These are phyloP conservation scores for Raillietiella orientalis DNA, from an alignment of 2,888 invertebrate genomes.

Conservation along the genomic window DNA sequence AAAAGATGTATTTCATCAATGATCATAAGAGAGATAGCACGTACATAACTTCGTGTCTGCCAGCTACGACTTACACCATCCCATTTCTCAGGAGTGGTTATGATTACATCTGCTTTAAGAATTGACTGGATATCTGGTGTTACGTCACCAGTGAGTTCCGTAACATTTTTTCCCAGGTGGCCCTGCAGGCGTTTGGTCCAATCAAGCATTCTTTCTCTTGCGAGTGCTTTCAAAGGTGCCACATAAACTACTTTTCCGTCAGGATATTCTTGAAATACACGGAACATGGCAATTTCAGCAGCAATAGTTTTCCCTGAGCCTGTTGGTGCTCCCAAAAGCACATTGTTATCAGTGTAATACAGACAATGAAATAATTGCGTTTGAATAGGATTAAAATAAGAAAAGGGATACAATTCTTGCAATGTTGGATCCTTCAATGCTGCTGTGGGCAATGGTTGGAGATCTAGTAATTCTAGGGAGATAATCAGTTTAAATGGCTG, in stretches of 20 bases:
- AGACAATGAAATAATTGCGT: constrained; percentile 89
- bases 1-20: constrained; percentile 96
- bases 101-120: constrained; percentile 50
- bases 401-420: constrained; percentile 54
- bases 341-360: constrained; percentile 76
- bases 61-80: constrained; percentile 94
- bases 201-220: constrained; percentile 78
- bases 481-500: constrained; percentile 8
- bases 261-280: constrained; percentile 50
- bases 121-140: constrained; percentile 60
- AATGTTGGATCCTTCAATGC: constrained; percentile 33
- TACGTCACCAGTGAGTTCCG: constrained; percentile 81
- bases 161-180: constrained; percentile 41
- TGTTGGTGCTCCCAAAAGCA: constrained; percentile 76
- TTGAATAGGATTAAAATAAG: constrained; percentile 93
- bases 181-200: constrained; percentile 54
- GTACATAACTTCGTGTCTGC: constrained; percentile 84
- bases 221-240: constrained; percentile 87
- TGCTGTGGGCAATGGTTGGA: constrained; percentile 59
- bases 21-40: constrained; percentile 55
- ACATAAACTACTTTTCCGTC: constrained; percentile 60
- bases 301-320: constrained; percentile 95
- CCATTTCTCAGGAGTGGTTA: constrained; percentile 99
- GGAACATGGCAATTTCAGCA: constrained; percentile 86
- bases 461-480: constrained; percentile 37